Percentiles rank a stretch among this genome's conserved stretches.
Conservation (phyloP, 2,113 vertebrate species). For the Marmota flaviventris region DNA sequence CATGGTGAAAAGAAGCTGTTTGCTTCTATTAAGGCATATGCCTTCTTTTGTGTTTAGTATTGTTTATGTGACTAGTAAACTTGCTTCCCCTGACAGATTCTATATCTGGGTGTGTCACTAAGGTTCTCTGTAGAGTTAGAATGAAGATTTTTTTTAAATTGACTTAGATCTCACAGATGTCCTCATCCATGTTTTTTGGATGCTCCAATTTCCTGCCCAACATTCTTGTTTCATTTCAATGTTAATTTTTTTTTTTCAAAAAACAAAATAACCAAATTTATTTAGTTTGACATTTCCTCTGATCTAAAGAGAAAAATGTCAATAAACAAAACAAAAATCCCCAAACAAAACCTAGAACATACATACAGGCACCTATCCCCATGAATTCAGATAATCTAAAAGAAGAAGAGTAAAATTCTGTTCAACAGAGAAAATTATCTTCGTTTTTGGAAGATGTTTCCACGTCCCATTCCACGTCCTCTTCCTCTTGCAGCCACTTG, state of each 20-base stretch:
- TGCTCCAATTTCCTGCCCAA: background rate
- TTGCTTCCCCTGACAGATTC: background rate
- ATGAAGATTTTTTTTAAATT: background rate
- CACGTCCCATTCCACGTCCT: slow-evolving; percentile 97
- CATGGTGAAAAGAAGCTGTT: background rate
- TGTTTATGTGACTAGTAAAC: background rate
- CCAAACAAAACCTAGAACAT: slow-evolving; percentile 3
- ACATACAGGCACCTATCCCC: background rate
- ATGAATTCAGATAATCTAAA: background rate
- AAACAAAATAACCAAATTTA: slow-evolving; percentile 73
- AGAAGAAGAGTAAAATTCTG: slow-evolving; percentile 26
- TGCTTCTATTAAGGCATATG: background rate
- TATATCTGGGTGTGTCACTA: background rate
- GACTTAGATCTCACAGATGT: background rate
- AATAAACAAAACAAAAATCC: background rate
- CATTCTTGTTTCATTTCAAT: slow-evolving; percentile 15
- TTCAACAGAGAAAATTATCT: slow-evolving; percentile 88
- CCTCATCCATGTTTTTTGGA: background rate
- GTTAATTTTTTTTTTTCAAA: slow-evolving; percentile 75
- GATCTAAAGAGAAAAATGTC: slow-evolving; percentile 28
- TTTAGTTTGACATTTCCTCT: slow-evolving; percentile 54
- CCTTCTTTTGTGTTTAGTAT: background rate
- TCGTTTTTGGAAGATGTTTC: slow-evolving; percentile 99
- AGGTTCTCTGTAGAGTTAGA: background rate
- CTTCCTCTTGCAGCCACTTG: slow-evolving; percentile 97